Percentiles rank a stretch among this genome's conserved stretches.
phyloP scores from a whole-genome alignment of 2,888 invertebrate genomes.

The Drosophila merina region DNA sequence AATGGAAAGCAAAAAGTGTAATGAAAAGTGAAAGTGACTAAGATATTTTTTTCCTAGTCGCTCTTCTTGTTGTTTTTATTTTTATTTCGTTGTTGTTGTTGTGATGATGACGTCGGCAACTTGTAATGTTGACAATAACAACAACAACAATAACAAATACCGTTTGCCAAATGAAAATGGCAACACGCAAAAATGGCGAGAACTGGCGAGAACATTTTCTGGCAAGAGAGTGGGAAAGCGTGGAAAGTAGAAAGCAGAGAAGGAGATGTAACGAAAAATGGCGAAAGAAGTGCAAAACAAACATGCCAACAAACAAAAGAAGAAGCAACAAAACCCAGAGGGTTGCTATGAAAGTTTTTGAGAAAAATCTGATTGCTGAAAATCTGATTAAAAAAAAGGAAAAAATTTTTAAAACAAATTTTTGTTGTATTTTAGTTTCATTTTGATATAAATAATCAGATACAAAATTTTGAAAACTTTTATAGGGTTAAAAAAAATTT shows the following conservation, averaged over 20 bases:
- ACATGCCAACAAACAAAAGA: conserved; percentile 19
- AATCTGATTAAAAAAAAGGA: too few relatives aligned
- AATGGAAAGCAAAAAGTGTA: conserved; percentile 37
- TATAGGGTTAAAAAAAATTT: too few relatives aligned
- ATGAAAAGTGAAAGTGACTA: conserved; percentile 64
- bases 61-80: not conserved
- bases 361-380: too few relatives aligned
- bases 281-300: conserved; percentile 29
- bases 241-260: not conserved
- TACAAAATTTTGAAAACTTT: too few relatives aligned
- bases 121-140: conserved; percentile 45
- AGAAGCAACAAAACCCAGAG: not conserved
- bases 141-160: conserved; percentile 27
- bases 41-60: conserved; percentile 40
- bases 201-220: not conserved
- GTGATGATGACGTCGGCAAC: conserved; percentile 41
- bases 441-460: too few relatives aligned
- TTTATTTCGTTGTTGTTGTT: conserved; percentile 10
- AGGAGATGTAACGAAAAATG: not conserved
- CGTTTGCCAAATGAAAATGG: conserved; percentile 45
- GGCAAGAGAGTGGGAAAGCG: not conserved
- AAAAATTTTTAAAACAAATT: too few relatives aligned
- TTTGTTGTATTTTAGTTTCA: too few relatives aligned
- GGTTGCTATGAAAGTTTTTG: conserved; percentile 13
- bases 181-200: conserved; percentile 42